These are phyloP conservation scores for Periophthalmus magnuspinnatus DNA, from an alignment of 2,797 vertebrate species.

Conservation along the genomic window DNA sequence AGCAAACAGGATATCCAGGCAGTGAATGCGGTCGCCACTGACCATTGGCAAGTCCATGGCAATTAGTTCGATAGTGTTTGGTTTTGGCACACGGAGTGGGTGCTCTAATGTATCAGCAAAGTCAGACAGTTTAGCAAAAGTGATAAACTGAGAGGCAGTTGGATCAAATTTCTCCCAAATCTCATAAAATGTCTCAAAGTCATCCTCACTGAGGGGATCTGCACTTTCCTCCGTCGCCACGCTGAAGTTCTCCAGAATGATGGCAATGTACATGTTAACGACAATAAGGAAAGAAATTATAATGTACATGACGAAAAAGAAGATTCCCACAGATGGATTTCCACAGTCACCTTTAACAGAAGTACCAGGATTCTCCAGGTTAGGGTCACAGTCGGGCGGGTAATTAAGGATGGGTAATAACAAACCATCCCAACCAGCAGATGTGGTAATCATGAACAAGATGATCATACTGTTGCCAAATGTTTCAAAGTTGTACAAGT, in stretches of 20 bases:
- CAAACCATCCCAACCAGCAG: conserved; percentile 95
- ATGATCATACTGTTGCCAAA: conserved; percentile 99
- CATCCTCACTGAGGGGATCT: conserved; percentile 96
- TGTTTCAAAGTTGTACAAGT: conserved; percentile 99
- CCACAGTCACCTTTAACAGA: conserved; percentile 94
- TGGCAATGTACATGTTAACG: conserved; percentile 99
- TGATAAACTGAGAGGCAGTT: conserved; percentile 97
- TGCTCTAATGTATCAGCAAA: conserved; percentile 96
- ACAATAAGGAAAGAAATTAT: conserved; percentile 99
- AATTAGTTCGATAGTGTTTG: conserved; percentile 98
- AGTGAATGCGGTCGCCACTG: conserved; percentile 98
- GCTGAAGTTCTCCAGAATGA: conserved; percentile 99
- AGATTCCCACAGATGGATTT: conserved; percentile 97
- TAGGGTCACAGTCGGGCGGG: conserved; percentile 89
- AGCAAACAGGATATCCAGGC: conserved; percentile 97
- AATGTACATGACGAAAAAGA: conserved; percentile 99
- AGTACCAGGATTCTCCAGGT: conserved; percentile 93
- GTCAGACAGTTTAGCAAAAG: conserved; percentile 94
- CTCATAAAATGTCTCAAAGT: conserved; percentile 99
- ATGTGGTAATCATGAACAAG: conserved; percentile 98
- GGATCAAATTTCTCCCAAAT: conserved; percentile 99
- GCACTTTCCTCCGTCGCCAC: conserved; percentile 98
- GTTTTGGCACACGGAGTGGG: conserved; percentile 94
- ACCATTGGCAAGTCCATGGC: conserved; percentile 99
- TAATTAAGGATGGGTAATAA: conserved; percentile 97